Conservation (phyloP, 2,797 vertebrate species). For the Thalassophryne amazonica region DNA sequence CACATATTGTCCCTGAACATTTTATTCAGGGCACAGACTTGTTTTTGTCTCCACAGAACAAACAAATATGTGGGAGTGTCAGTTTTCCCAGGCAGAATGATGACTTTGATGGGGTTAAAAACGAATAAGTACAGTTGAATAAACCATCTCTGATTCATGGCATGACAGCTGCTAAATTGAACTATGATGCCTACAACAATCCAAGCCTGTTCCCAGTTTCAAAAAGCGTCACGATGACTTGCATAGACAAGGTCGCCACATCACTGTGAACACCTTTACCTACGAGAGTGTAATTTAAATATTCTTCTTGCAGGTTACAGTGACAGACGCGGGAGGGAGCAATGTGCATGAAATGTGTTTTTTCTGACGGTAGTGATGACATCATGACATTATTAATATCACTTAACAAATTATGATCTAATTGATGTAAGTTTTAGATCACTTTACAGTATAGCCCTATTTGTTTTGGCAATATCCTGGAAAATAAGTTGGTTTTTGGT, state of each 20-base stretch:
- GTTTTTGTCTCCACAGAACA: background rate
- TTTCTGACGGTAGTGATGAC: too few species aligned
- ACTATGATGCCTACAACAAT: constrained; percentile 12
- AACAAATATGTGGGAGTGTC: constrained; percentile 32
- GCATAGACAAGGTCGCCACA: constrained; percentile 16
- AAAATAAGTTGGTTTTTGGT: too few species aligned
- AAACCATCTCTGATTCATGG: constrained; percentile 7
- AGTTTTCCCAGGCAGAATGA: constrained; percentile 13
- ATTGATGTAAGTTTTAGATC: too few species aligned
- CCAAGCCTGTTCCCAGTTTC: background rate
- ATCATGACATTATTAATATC: too few species aligned
- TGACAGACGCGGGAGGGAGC: too few species aligned
- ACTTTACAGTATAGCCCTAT: too few species aligned
- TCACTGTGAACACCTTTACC: background rate
- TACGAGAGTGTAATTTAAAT: background rate
- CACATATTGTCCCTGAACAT: constrained; percentile 2
- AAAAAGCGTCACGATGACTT: constrained; percentile 1
- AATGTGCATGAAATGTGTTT: too few species aligned
- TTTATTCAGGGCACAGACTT: background rate
- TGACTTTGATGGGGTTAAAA: constrained; percentile 45
- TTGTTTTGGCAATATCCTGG: too few species aligned
- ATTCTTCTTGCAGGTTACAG: background rate
- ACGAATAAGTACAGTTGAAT: constrained; percentile 27
- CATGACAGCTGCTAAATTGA: constrained; percentile 35
- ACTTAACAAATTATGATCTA: too few species aligned